A percentile compares a stretch with the other conserved stretches of the same genome.
phyloP scores from a whole-genome alignment of 2,113 vertebrate genomes.

The Atractosteus spatula region DNA sequence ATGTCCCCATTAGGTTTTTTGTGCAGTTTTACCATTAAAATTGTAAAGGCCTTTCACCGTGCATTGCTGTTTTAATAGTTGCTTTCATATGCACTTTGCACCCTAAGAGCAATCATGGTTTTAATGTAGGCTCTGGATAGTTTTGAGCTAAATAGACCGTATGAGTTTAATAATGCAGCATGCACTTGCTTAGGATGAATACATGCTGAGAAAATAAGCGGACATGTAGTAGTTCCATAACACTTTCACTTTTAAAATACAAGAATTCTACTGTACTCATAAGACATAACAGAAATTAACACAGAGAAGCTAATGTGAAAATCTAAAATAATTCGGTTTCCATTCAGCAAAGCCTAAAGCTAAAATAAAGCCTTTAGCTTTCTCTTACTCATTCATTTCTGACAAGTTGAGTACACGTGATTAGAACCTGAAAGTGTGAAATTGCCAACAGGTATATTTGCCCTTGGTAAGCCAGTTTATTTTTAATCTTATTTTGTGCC shows the following conservation, averaged over 20 bases:
- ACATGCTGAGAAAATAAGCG: no score
- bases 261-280: no score
- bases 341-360: neutral
- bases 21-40: no score
- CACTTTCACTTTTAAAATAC: no score
- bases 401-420: neutral
- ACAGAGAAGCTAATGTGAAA: neutral
- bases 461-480: neutral
- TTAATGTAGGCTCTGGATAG: neutral
- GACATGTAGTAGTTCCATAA: no score
- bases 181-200: no score
- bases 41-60: no score
- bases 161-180: neutral
- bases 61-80: no score
- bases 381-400: constrained; percentile 1
- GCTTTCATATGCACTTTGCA: no score
- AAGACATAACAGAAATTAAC: neutral
- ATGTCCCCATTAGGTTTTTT: no score
- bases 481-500: neutral
- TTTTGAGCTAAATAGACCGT: neutral
- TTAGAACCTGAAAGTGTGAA: neutral
- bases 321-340: neutral
- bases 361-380: neutral
- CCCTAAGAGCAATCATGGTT: neutral
- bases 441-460: constrained; percentile 1